Conservation (phyloP, 2,113 vertebrate species). For the Acinonyx jubatus region DNA sequence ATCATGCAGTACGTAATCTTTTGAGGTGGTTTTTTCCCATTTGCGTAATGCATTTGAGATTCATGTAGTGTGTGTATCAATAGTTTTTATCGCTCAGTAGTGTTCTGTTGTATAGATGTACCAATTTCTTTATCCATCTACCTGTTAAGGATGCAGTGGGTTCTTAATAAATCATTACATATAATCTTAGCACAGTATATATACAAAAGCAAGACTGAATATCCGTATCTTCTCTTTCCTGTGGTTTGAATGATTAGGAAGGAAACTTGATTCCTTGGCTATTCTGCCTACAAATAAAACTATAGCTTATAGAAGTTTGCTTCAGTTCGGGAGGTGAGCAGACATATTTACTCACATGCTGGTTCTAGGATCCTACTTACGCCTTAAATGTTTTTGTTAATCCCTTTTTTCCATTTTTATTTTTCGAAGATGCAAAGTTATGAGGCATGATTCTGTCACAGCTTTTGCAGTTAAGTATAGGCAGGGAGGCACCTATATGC, state of each 20-base stretch:
- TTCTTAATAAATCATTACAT: conserved; percentile 11
- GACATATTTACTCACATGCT: background rate
- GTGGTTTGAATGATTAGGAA: conserved; percentile 23
- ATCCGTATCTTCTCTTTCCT: conserved; percentile 12
- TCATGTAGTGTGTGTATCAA: background rate
- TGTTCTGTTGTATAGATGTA: background rate
- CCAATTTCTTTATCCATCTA: background rate
- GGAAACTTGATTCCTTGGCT: conserved; percentile 14
- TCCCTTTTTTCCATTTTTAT: background rate
- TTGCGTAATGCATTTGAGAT: background rate
- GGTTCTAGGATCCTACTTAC: background rate
- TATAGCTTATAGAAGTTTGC: background rate
- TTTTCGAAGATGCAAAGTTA: background rate
- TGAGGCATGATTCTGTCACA: background rate
- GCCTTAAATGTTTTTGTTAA: background rate
- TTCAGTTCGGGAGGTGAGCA: background rate
- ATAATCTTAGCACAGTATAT: background rate
- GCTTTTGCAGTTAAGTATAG: background rate
- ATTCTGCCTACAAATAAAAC: background rate
- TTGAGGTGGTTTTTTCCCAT: background rate
- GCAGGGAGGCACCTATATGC: background rate
- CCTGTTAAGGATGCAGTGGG: background rate
- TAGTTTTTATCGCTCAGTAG: background rate
- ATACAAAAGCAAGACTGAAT: background rate
- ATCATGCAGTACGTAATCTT: background rate